Base-by-base conservation (phyloP, 2,888 invertebrate species). In the Urechis unicinctus region DNA sequence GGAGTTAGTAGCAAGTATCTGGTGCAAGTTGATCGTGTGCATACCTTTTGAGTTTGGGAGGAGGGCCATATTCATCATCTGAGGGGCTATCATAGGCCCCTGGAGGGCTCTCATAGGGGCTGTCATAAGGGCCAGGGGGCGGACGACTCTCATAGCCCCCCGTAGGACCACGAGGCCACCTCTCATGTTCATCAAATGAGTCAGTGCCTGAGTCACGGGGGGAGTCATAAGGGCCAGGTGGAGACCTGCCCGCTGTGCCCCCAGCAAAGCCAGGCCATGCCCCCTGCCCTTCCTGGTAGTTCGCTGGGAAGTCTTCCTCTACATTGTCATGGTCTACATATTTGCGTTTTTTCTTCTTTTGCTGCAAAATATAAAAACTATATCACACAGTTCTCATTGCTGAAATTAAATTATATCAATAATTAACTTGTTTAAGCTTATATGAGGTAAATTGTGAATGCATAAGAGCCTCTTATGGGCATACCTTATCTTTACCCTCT, bases 1-100 rank as follows among this genome's bases (percentile, higher is more conserved):
- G n/a, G n/a, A n/a, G n/a, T n/a, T n/a, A n/a, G n/a, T n/a, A n/a
- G n/a, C n/a, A n/a, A n/a, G n/a, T n/a, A n/a, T n/a, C n/a, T n/a
- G n/a, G n/a, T n/a, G n/a, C n/a, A n/a, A n/a, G n/a, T n/a, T n/a
- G n/a, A n/a, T n/a, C n/a, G 36, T 9, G 36, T 9, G 36, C 36
- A 17, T 36, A 58, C 58, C 54, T 50, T 41, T 55, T 52, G 22
- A 58, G 25, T 48, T 58, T 58, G 5, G 43, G 45, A 43, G 58
- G 58, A 17, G 55, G 58, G 21, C 53, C 56, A 41, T 53, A 52
- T 50, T 66, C 67, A 29, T 72, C 70, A 46, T 70, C 68, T 5
- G 72, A 71, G 0, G 74, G 74, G 59, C 73, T 74, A 55, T 75
- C 75, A 58, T 72, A 72, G 2, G 68, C 66, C 26, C 72, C 72